Conservation (phyloP, 1,140 invertebrate genomes). For the Danaus plexippus region DNA sequence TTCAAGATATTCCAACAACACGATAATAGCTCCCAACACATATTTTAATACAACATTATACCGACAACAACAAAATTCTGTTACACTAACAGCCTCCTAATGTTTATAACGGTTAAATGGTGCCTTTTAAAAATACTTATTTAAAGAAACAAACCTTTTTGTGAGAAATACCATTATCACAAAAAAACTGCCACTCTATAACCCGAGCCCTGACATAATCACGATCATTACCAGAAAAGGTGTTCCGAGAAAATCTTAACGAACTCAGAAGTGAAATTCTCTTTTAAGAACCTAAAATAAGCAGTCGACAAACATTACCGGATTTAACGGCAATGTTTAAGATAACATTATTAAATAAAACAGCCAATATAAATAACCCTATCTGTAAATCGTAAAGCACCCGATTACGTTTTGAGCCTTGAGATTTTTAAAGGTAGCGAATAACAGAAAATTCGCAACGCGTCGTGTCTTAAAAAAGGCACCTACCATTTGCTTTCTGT, state of each 20-base stretch:
- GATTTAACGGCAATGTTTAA: slow-evolving; percentile 21
- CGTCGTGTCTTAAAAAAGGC: slow-evolving; percentile 20
- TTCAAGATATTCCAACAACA: slow-evolving; percentile 10
- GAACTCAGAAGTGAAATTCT: slow-evolving; percentile 11
- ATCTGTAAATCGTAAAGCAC: slow-evolving; percentile 47
- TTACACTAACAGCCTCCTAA: slow-evolving; percentile 6
- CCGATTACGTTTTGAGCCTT: slow-evolving; percentile 35
- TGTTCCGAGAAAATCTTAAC: slow-evolving; percentile 15
- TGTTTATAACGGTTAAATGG: slow-evolving; percentile 3
- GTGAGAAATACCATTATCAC: slow-evolving; percentile 10
- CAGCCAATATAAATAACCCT: slow-evolving; percentile 47
- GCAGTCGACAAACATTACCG: slow-evolving; percentile 20
- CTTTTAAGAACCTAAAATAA: slow-evolving; percentile 17
- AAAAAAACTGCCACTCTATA: slow-evolving; percentile 12
- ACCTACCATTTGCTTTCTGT: slow-evolving; percentile 22
- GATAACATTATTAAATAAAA: slow-evolving; percentile 54
- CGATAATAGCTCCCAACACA: slow-evolving; percentile 3
- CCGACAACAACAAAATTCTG: slow-evolving; percentile 11
- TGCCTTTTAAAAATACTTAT: no score
- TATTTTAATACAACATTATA: slow-evolving; percentile 8
- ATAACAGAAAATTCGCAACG: slow-evolving; percentile 29
- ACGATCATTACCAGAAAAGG: slow-evolving; percentile 10
- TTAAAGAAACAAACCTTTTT: slow-evolving; percentile 1
- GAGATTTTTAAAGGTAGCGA: slow-evolving; percentile 26
- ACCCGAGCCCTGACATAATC: slow-evolving; percentile 11